Evolutionary conservation across 1,140 invertebrate genomes (phyloP).

Genomic region (Sitodiplosis mosellana): DNA sequence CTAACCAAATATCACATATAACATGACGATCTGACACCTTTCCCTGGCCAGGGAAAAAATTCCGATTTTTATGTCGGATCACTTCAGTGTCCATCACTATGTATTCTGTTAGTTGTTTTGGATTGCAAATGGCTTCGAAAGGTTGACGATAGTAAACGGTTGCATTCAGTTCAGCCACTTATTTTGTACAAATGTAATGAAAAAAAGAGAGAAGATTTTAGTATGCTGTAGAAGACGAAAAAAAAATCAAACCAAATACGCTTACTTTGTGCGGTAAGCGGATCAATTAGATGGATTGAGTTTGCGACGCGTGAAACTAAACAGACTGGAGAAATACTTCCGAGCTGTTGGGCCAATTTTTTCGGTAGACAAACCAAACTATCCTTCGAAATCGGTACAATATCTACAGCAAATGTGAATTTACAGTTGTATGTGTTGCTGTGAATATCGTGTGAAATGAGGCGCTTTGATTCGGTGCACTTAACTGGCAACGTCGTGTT

Average conservation of each 20-base stretch:
- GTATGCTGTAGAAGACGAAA: neutral
- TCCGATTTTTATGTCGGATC: slow-evolving; percentile 56
- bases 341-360: slow-evolving; percentile 71
- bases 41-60: slow-evolving; percentile 71
- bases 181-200: slow-evolving; percentile 2
- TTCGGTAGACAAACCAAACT: slow-evolving; percentile 85
- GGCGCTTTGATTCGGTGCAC: slow-evolving; percentile 77
- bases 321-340: slow-evolving; percentile 83
- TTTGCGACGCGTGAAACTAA: slow-evolving; percentile 79
- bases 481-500: slow-evolving; percentile 68
- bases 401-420: slow-evolving; percentile 80
- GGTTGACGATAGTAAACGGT: slow-evolving; percentile 70
- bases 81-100: slow-evolving; percentile 89
- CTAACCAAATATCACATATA: slow-evolving; percentile 85
- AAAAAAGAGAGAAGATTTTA: slow-evolving; percentile 3
- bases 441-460: slow-evolving; percentile 94
- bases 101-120: slow-evolving; percentile 83
- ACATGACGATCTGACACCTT: slow-evolving; percentile 71
- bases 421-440: slow-evolving; percentile 98
- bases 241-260: slow-evolving; percentile 6
- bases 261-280: slow-evolving; percentile 72
- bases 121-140: slow-evolving; percentile 72
- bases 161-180: slow-evolving; percentile 74
- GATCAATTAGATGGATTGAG: slow-evolving; percentile 85
- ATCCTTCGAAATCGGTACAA: slow-evolving; percentile 93